phyloP scores from a whole-genome alignment of 1,140 invertebrate species.

The Holotrichia oblita region DNA sequence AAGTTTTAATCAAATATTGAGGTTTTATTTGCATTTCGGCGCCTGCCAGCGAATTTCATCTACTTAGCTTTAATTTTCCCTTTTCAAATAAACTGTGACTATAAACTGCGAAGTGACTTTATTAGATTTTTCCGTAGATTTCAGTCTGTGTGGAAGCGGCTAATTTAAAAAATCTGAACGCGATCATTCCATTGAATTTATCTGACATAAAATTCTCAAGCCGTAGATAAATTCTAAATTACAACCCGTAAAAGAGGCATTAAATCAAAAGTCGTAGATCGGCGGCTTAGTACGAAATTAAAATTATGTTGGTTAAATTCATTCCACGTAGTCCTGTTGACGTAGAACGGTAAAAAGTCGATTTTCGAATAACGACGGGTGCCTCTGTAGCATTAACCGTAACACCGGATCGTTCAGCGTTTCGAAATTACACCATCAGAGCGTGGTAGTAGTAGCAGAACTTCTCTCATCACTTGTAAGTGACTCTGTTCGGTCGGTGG shows the following conservation, averaged over 20 bases:
- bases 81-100: too few species aligned
- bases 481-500: not conserved
- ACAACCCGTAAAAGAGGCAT: not conserved
- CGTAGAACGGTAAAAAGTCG: not conserved
- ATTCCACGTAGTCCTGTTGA: not conserved
- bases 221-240: not conserved
- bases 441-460: not conserved
- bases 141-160: too few species aligned
- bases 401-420: not conserved
- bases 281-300: slow-evolving; percentile 1
- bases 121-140: too few species aligned
- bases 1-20: too few species aligned
- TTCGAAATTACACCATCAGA: not conserved
- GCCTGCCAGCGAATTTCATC: too few species aligned
- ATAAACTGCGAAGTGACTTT: too few species aligned
- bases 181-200: too few species aligned
- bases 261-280: not conserved
- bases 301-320: not conserved
- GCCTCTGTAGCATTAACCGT: not conserved
- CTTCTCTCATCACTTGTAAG: not conserved
- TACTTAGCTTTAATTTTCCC: too few species aligned
- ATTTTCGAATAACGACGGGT: not conserved
- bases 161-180: too few species aligned
- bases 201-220: not conserved
- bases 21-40: too few species aligned